Conservation (phyloP, 2,888 invertebrate genomes). For the Hypsopygia costalis region DNA sequence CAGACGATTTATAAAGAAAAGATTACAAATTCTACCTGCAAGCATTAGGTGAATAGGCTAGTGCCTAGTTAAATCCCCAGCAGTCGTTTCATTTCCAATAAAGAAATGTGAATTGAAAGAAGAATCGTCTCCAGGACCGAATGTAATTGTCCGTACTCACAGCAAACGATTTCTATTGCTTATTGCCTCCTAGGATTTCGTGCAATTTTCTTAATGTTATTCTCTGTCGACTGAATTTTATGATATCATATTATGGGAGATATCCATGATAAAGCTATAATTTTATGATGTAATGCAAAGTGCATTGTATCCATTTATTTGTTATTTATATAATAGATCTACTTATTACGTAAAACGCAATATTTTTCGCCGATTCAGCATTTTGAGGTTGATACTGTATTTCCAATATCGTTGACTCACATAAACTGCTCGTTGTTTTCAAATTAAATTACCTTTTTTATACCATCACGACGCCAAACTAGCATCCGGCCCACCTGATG, state of each 20-base stretch:
- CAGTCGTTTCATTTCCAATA: conserved; percentile 55
- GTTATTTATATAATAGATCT: no score
- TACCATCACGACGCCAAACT: no score
- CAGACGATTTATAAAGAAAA: no score
- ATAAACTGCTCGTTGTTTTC: no score
- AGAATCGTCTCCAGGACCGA: conserved; percentile 50
- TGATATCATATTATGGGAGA: conserved; percentile 36
- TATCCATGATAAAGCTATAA: conserved; percentile 15
- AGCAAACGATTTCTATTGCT: conserved; percentile 67
- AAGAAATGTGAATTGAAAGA: conserved; percentile 63
- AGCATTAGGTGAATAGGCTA: conserved; percentile 1
- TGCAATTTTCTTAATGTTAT: conserved; percentile 64
- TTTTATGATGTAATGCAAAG: conserved; percentile 1
- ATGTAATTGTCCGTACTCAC: conserved; percentile 62
- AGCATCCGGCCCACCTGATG: not conserved
- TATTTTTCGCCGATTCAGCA: no score
- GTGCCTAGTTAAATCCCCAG: conserved; percentile 36
- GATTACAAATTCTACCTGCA: not conserved
- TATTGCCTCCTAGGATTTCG: conserved; percentile 57
- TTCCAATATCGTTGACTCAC: no score
- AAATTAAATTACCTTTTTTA: no score
- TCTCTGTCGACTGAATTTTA: conserved; percentile 61
- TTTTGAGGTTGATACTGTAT: no score
- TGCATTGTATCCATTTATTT: not conserved
- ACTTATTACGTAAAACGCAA: no score